Evolutionary conservation across 2,888 invertebrate species (phyloP), one percentile per base, ranked within the genome.

Genomic region (Heteropelma amictum): DNA sequence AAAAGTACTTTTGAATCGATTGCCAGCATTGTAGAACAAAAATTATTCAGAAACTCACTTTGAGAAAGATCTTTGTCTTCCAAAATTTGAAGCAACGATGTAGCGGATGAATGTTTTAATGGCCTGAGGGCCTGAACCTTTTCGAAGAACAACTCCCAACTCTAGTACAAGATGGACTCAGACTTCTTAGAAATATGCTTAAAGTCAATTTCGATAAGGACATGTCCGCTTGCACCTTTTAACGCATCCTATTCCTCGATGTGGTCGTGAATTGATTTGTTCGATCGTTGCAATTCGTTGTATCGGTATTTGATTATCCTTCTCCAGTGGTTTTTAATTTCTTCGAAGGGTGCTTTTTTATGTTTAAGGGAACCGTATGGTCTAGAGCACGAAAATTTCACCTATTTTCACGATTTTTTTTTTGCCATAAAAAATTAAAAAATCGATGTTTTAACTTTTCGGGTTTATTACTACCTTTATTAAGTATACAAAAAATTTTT

Each of bases 291-390:
- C 21, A 64, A 28, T 10, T 61, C 38, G 47, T 72, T 64, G 53
- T 64, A 63, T 12, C 69, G 69, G 12, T 17, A 42, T 21, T 69
- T 33, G 2, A 51, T 53, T n/a, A 56, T 73, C 10, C 33, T 61
- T 35, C 35, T 42, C 72, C 72, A 73, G 28, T 73, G 53, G 1
- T 61, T 10, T 2, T 42, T 53, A n/a, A 73, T 61, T 6, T 60
- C 45, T 1, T 68, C 68, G 23, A 35, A 67, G 7, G 72, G 72
- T 42, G 54, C 67, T 21, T 45, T 33, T 12, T 73, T 68, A 10
- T 73, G 69, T 10, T 28, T 61, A 4, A 72, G n/a, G n/a, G n/a
- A n/a, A n/a, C n/a, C n/a, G n/a, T n/a, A n/a, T n/a, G n/a, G n/a
- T n/a, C n/a, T n/a, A n/a, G n/a, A n/a, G n/a, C n/a, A n/a, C n/a